Conservation (phyloP, 2,888 invertebrate species). For the Eilema sororculum region DNA sequence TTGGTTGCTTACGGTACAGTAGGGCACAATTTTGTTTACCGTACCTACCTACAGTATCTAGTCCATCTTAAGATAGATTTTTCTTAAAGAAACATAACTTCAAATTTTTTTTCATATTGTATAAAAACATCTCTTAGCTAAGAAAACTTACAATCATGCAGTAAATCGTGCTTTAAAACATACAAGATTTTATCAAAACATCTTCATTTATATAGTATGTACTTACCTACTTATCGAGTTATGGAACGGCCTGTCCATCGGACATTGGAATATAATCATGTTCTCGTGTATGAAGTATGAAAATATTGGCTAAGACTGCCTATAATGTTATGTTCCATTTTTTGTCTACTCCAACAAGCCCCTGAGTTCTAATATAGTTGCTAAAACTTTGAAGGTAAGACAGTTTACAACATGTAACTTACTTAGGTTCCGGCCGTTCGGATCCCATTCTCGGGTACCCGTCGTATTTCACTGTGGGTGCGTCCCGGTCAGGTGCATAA, state of each 20-base stretch:
- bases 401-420: background rate
- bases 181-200: constrained; percentile 15
- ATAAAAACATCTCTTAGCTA: background rate
- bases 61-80: background rate
- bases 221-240: constrained; percentile 18
- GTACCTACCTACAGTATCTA: too few species aligned
- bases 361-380: constrained; percentile 19
- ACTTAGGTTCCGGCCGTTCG: background rate
- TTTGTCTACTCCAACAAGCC: constrained; percentile 29
- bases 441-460: too few species aligned
- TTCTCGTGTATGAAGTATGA: constrained; percentile 28
- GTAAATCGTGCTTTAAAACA: background rate
- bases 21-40: too few species aligned
- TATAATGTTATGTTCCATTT: constrained; percentile 31
- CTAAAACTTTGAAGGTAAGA: constrained; percentile 25
- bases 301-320: constrained; percentile 32
- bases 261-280: constrained; percentile 23
- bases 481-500: too few species aligned
- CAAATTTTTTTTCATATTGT: background rate
- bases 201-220: constrained; percentile 16
- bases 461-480: too few species aligned
- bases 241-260: constrained; percentile 28
- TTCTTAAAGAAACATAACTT: background rate
- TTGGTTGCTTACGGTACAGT: too few species aligned
- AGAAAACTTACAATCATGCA: background rate